Percentiles rank a stretch among this genome's conserved stretches.
Evolutionary conservation across 92 coral and sea anemone genomes (phyloP).

Genomic region (Epizoanthus ramosus): DNA sequence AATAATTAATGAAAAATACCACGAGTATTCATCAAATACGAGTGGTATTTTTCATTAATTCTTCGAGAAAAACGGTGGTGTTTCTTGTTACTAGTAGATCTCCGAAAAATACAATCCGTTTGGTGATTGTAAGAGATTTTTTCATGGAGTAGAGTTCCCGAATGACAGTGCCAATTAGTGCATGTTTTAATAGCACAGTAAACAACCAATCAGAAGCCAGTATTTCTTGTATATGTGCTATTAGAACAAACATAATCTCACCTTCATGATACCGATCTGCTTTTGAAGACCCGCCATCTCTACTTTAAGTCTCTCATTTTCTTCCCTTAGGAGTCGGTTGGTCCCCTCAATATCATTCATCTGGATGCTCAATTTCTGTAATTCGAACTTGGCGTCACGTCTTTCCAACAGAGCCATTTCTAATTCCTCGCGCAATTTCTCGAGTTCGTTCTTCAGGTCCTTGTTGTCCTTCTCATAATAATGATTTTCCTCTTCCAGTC

Average conservation of each 20-base stretch:
- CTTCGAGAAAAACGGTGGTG: too few species aligned
- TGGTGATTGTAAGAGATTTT: too few species aligned
- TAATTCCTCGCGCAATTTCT: constrained; percentile 74
- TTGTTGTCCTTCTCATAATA: constrained; percentile 74
- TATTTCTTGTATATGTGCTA: too few species aligned
- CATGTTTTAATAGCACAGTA: too few species aligned
- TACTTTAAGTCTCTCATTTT: constrained; percentile 85
- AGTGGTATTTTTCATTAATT: too few species aligned
- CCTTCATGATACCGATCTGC: constrained; percentile 66
- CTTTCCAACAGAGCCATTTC: constrained; percentile 77
- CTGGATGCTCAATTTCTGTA: constrained; percentile 89
- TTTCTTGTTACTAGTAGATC: too few species aligned
- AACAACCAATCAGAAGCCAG: too few species aligned
- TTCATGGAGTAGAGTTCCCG: too few species aligned
- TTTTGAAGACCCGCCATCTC: constrained; percentile 72
- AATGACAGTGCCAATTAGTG: too few species aligned
- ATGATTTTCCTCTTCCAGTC: constrained; percentile 88
- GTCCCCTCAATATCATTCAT: constrained; percentile 80
- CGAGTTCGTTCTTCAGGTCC: constrained; percentile 82
- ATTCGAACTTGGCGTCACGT: constrained; percentile 86
- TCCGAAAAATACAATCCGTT: too few species aligned
- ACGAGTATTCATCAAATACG: too few species aligned
- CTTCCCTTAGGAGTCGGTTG: constrained; percentile 80
- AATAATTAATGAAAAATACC: too few species aligned
- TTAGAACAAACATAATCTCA: not conserved